Evolutionary conservation across 2,888 invertebrate species (phyloP), one percentile per base, ranked within the genome.

Genomic region (Macrosoma leucophasiata): DNA sequence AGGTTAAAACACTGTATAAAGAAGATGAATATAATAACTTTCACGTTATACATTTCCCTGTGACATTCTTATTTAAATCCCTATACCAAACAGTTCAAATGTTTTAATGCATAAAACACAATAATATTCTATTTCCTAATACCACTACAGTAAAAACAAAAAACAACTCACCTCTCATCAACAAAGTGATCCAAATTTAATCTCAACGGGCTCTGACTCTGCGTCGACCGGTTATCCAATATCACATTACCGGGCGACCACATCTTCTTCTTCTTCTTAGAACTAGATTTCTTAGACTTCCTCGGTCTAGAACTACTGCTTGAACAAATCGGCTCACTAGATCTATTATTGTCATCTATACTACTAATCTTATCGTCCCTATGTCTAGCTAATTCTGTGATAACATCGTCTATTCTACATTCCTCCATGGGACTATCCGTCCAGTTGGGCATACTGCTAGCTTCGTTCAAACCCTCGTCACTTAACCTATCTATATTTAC

Each of bases 131-230:
- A n/a, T n/a, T n/a, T n/a, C n/a, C n/a, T n/a, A n/a, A n/a, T n/a
- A n/a, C n/a, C n/a, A n/a, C n/a, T n/a, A n/a, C n/a, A 36, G 18
- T 36, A 30, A 8, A 23, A 11, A 23, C 1, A 15, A 27, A 22
- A 20, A 12, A 17, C 13, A 36, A 50, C 63, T 69, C 29, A 84
- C 84, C 78, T 70, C 33, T 78, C 79, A 46, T 84, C 82, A 36
- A 84, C 81, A 48, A 77, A 73, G 56, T 77, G 82, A 39, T 84
- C 85, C 60, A 85, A 64, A 55, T 84, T 79, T 50, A 85, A 52
- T 43, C 69, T 71, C 41, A 85, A 49, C 3, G 81, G 73, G 41
- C 52, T 61, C 42, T 68, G 74, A 19, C 45, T 63, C 37, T 68
- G 67, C 11, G 57, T 47, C 11, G 75, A 55, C 26, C 81, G 43